phyloP scores from a whole-genome alignment of 2,888 invertebrate genomes.

The Gonocerus acuteangulatus region DNA sequence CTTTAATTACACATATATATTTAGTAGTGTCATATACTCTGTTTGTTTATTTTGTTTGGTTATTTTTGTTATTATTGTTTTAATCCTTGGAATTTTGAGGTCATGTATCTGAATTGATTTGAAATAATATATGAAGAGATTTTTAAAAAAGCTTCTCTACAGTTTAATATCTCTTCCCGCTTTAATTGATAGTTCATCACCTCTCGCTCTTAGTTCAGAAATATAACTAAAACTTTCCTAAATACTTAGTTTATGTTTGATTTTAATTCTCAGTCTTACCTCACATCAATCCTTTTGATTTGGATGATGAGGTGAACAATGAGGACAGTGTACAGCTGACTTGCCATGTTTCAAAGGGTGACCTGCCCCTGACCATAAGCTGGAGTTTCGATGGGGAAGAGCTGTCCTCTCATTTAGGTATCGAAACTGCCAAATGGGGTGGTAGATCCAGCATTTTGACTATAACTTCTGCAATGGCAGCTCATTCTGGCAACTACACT shows the following conservation, averaged over 20 bases:
- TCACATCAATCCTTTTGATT: constrained; percentile 55
- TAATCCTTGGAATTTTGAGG: too few relatives aligned
- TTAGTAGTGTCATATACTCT: too few relatives aligned
- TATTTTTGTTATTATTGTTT: too few relatives aligned
- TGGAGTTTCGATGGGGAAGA: constrained; percentile 50
- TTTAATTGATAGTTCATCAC: too few relatives aligned
- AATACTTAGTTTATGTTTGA: constrained; percentile 24
- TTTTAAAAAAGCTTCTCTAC: too few relatives aligned
- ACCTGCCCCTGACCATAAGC: constrained; percentile 60
- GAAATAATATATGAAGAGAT: too few relatives aligned
- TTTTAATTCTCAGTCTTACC: constrained; percentile 51
- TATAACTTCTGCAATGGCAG: constrained; percentile 54
- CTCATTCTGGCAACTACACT: constrained; percentile 50
- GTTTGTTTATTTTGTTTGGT: too few relatives aligned
- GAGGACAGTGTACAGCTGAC: constrained; percentile 56
- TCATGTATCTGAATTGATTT: too few relatives aligned
- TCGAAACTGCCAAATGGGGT: constrained; percentile 53
- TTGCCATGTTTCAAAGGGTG: constrained; percentile 59
- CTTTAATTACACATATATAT: too few relatives aligned
- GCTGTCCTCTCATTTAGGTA: constrained; percentile 40
- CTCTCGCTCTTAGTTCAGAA: too few relatives aligned
- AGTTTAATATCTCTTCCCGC: too few relatives aligned
- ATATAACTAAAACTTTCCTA: too few relatives aligned
- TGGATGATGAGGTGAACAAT: constrained; percentile 52
- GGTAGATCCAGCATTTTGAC: constrained; percentile 57